phyloP scores from a whole-genome alignment of 23 tunicate species.

The Halocynthia aurantium region DNA sequence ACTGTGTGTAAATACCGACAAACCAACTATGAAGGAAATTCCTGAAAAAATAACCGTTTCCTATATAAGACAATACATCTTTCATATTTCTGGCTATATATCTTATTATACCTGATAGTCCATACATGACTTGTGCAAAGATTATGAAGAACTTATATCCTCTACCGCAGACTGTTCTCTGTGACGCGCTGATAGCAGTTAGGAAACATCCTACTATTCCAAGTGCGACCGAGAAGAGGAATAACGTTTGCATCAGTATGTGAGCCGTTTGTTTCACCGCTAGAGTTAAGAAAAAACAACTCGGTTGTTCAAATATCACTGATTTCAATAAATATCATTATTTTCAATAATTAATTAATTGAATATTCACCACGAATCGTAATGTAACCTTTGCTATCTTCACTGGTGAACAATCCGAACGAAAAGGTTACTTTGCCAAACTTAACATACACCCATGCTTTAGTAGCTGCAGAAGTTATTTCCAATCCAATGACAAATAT shows the following conservation, averaged over 20 bases:
- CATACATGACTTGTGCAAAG: slow-evolving; percentile 2
- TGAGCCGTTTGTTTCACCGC: slow-evolving; percentile 3
- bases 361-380: background rate
- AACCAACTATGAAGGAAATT: slow-evolving; percentile 2
- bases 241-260: slow-evolving; percentile 17
- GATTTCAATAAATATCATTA: background rate
- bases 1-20: slow-evolving; percentile 14
- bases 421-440: background rate
- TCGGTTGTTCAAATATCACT: background rate
- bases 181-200: slow-evolving; percentile 4
- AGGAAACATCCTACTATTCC: background rate
- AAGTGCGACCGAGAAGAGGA: background rate
- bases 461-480: slow-evolving; percentile 11
- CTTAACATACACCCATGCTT: slow-evolving; percentile 15
- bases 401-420: slow-evolving; percentile 1
- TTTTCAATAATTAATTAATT: background rate
- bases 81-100: no score
- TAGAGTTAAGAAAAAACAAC: background rate
- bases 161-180: slow-evolving; percentile 2
- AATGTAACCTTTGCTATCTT: background rate
- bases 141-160: slow-evolving; percentile 4
- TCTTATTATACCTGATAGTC: slow-evolving; percentile 4
- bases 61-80: no score
- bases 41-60: background rate
- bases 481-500: slow-evolving; percentile 6